phyloP scores from a whole-genome alignment of 2,888 invertebrate genomes.

The Drosophila pseudotalamancana region DNA sequence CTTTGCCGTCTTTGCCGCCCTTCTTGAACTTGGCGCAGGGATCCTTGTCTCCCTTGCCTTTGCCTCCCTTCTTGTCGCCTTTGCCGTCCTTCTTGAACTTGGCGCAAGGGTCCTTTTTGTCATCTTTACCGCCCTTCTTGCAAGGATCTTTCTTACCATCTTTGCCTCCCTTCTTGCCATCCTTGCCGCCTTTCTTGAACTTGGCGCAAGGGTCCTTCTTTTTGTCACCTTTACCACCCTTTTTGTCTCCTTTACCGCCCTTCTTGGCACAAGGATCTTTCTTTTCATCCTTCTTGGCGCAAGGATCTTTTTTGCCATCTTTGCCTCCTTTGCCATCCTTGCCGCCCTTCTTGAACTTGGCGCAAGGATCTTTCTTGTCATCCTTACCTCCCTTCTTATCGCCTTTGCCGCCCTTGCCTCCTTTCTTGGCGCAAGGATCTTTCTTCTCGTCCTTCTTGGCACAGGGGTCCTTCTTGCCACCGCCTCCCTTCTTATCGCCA shows the following conservation, averaged over 20 bases:
- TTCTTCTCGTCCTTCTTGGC: constrained; percentile 8
- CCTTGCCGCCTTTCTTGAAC: constrained; percentile 14
- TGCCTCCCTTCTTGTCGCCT: neutral
- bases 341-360: too few relatives aligned
- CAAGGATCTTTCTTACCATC: constrained; percentile 33
- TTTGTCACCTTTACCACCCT: neutral
- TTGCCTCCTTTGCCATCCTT: neutral
- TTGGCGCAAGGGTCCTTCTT: constrained; percentile 16
- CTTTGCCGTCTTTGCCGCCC: neutral
- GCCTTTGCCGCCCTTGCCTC: neutral
- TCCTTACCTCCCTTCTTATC: neutral
- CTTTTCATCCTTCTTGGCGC: constrained; percentile 8
- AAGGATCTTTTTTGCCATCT: neutral
- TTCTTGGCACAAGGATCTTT: neutral
- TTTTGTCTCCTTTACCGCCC: neutral
- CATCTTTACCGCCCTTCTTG: constrained; percentile 1
- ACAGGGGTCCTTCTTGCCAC: neutral
- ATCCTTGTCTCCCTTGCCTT: constrained; percentile 12
- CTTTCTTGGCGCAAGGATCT: neutral
- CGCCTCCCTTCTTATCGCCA: neutral
- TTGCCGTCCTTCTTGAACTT: constrained; percentile 4
- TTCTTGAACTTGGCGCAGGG: neutral
- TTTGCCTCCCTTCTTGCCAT: constrained; percentile 10
- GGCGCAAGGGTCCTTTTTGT: constrained; percentile 19
- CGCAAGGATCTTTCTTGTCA: neutral